These are phyloP conservation scores for Endotricha flammealis DNA, from an alignment of 2,888 invertebrate species.

Conservation along the genomic window DNA sequence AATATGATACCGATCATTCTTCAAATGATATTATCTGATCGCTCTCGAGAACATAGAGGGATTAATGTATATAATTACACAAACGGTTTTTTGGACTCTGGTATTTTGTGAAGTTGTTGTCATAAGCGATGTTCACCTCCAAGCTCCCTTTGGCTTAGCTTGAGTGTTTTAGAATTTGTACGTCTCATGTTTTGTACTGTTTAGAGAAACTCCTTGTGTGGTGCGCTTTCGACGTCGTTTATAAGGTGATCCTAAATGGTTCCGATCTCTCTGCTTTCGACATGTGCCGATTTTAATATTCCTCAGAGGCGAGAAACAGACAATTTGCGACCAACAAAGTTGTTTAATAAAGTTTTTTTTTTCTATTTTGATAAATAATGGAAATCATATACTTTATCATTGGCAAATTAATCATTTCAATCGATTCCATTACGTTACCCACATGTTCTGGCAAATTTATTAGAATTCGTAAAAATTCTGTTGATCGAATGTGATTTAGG, in stretches of 20 bases:
- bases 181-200: constrained; percentile 37
- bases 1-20: background rate
- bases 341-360: background rate
- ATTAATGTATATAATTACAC: background rate
- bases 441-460: constrained; percentile 1
- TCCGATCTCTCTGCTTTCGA: constrained; percentile 19
- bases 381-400: constrained; percentile 5
- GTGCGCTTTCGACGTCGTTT: constrained; percentile 42
- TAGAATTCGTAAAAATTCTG: constrained; percentile 8
- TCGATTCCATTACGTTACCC: constrained; percentile 7
- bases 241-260: constrained; percentile 21
- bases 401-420: constrained; percentile 13
- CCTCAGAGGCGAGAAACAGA: constrained; percentile 7
- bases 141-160: constrained; percentile 60
- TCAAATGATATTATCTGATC: background rate
- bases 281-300: constrained; percentile 18
- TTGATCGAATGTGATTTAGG: constrained; percentile 19
- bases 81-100: constrained; percentile 55
- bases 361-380: background rate
- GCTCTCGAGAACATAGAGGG: background rate
- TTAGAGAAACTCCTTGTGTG: constrained; percentile 35
- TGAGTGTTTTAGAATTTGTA: constrained; percentile 47
- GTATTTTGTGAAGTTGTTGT: constrained; percentile 56
- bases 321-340: constrained; percentile 6
- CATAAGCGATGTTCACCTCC: constrained; percentile 55